These are phyloP conservation scores for Phocoena sinus DNA, from an alignment of 2,113 vertebrate genomes.

Conservation along the genomic window DNA sequence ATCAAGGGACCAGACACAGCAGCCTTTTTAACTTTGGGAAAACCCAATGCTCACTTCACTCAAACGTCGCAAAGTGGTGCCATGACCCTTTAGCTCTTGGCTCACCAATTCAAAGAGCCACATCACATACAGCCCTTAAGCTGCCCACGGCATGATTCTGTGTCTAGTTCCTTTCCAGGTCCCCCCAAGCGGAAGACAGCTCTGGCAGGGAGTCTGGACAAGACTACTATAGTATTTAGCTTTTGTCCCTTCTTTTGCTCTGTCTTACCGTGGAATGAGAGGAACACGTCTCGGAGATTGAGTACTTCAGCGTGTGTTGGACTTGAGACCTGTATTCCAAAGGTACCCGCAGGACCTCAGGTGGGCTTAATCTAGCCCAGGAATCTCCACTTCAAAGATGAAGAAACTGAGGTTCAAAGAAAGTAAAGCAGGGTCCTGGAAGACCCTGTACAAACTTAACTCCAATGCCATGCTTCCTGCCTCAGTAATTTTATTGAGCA, in stretches of 20 bases:
- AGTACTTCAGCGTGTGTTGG: background rate
- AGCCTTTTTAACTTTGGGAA: constrained; percentile 76
- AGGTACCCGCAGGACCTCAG: background rate
- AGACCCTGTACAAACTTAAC: background rate
- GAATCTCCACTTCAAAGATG: constrained; percentile 27
- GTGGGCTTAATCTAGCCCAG: background rate
- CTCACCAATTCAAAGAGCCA: constrained; percentile 74
- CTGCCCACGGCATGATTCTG: constrained; percentile 70
- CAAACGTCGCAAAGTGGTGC: constrained; percentile 71
- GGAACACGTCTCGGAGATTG: background rate
- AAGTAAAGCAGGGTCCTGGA: background rate
- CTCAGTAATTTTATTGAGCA: background rate
- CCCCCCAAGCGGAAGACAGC: constrained; percentile 66
- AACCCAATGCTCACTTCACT: constrained; percentile 74
- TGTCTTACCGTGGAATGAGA: constrained; percentile 32
- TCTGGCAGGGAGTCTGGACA: constrained; percentile 67
- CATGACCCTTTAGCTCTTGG: constrained; percentile 73
- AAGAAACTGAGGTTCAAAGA: constrained; percentile 36
- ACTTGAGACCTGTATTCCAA: constrained; percentile 12
- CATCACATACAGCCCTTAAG: constrained; percentile 71
- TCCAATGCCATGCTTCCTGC: background rate
- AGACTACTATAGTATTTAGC: constrained; percentile 62
- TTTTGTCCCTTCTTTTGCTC: constrained; percentile 49
- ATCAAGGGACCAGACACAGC: constrained; percentile 72
- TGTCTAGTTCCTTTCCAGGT: constrained; percentile 70